phyloP scores from a whole-genome alignment of 2,797 vertebrate genomes.

The Anableps anableps region DNA sequence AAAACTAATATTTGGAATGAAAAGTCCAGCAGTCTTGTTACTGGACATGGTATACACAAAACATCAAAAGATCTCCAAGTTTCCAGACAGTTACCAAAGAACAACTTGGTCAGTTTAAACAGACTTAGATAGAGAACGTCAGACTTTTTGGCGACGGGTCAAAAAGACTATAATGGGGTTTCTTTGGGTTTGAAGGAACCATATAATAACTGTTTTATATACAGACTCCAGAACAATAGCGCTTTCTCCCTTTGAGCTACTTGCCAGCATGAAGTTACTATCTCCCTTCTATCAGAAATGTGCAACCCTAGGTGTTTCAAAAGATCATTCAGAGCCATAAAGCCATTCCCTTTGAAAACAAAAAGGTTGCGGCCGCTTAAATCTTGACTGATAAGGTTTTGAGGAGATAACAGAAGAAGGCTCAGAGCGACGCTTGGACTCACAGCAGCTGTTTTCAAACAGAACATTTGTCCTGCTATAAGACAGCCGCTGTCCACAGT shows the following conservation, averaged over 20 bases:
- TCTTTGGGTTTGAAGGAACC: constrained; percentile 61
- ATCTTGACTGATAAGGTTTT: constrained; percentile 68
- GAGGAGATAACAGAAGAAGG: constrained; percentile 62
- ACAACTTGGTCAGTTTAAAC: background rate
- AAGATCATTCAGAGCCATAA: constrained; percentile 72
- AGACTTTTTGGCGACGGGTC: constrained; percentile 43
- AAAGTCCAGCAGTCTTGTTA: background rate
- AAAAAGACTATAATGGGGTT: constrained; percentile 49
- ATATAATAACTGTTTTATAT: constrained; percentile 55
- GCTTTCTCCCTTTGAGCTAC: constrained; percentile 56
- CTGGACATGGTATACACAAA: background rate
- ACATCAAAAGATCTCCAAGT: background rate
- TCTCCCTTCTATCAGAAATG: constrained; percentile 67
- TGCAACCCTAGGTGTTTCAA: constrained; percentile 73
- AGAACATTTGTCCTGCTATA: constrained; percentile 46
- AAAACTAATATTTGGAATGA: background rate
- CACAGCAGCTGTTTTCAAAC: constrained; percentile 44
- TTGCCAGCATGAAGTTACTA: constrained; percentile 60
- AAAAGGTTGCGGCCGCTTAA: constrained; percentile 66
- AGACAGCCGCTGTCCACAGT: constrained; percentile 34
- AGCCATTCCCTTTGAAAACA: constrained; percentile 77
- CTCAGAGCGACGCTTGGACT: constrained; percentile 29
- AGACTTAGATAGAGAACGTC: background rate
- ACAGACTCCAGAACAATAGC: constrained; percentile 39
- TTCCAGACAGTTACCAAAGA: background rate